Conservation (phyloP, 2,888 invertebrate genomes). For the Rhorus exstirpatorius region DNA sequence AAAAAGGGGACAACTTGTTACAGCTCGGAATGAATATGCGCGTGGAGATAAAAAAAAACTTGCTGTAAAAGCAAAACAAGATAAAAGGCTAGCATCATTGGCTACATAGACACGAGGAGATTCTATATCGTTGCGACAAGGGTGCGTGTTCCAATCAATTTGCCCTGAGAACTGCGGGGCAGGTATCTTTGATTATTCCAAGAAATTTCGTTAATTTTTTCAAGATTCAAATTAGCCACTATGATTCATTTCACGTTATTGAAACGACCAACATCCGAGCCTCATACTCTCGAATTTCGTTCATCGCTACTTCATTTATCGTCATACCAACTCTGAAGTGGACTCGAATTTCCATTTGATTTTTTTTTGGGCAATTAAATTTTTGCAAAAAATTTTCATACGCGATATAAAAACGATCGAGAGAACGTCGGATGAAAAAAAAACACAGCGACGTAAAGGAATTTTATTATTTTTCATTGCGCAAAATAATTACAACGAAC, state of each 20-base stretch:
- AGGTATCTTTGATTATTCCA: background rate
- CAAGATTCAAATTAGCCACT: background rate
- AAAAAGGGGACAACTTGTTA: slow-evolving; percentile 26
- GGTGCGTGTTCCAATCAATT: slow-evolving; percentile 20
- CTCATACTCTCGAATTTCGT: too few relatives aligned
- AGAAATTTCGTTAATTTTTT: background rate
- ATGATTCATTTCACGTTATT: background rate
- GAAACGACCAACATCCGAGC: background rate
- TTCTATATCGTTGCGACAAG: slow-evolving; percentile 4
- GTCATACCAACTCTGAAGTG: too few relatives aligned
- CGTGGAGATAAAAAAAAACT: slow-evolving; percentile 31
- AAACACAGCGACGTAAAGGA: background rate
- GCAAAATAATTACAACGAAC: slow-evolving; percentile 24
- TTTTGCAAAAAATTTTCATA: too few relatives aligned
- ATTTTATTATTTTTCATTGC: slow-evolving; percentile 39
- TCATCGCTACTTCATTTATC: too few relatives aligned
- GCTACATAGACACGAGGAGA: background rate
- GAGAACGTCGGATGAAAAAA: too few relatives aligned
- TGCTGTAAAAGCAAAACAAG: slow-evolving; percentile 43
- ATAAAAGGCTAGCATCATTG: slow-evolving; percentile 33
- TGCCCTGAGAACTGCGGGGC: background rate
- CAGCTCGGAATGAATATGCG: slow-evolving; percentile 1
- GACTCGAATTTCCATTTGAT: too few relatives aligned
- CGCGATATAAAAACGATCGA: too few relatives aligned
- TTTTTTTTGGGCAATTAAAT: too few relatives aligned